phyloP scores from a whole-genome alignment of 1,140 invertebrate genomes.

The Diprion similis region DNA sequence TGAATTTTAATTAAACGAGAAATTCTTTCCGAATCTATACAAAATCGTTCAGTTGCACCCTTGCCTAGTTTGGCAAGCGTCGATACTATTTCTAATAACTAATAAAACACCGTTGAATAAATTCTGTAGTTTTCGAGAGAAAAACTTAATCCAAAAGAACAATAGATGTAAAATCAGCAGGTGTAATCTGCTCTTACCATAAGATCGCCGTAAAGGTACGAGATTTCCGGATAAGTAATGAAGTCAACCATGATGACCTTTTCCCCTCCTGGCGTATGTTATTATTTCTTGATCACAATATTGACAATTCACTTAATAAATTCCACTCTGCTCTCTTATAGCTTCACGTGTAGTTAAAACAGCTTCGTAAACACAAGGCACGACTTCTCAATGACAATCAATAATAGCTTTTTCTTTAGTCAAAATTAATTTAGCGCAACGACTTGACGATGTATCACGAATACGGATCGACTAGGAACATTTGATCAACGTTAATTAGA shows the following conservation, averaged over 20 bases:
- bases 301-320: conserved; percentile 7
- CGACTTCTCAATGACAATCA: no score
- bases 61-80: not conserved
- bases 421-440: no score
- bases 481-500: no score
- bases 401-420: no score
- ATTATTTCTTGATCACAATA: conserved; percentile 4
- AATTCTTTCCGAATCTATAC: not conserved
- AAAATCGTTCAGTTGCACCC: not conserved
- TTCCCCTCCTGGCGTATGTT: not conserved
- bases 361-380: no score
- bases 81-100: not conserved
- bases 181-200: conserved; percentile 19
- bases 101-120: not conserved
- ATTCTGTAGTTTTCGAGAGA: no score
- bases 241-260: conserved; percentile 51
- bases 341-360: no score
- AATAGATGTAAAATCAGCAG: no score
- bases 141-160: no score
- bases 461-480: no score
- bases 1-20: not conserved
- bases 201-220: conserved; percentile 51
- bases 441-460: no score
- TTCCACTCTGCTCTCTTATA: not conserved
- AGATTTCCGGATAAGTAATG: conserved; percentile 51